Evolutionary conservation across 2,797 vertebrate genomes (phyloP), one percentile per base, ranked within the genome.

Genomic region (Molossus alvarezi): DNA sequence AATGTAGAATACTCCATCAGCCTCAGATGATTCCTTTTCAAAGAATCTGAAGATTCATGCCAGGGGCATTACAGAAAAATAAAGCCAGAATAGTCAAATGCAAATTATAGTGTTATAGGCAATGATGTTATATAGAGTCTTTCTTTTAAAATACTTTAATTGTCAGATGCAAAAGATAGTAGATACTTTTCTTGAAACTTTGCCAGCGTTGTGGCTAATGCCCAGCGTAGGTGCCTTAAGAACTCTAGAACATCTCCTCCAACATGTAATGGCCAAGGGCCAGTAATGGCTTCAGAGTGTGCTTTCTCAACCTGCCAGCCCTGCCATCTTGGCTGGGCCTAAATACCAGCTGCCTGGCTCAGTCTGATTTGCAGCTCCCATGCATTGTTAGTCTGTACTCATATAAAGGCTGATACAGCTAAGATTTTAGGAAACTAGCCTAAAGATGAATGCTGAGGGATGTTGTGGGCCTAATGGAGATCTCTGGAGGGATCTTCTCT

Each of bases 1-100:
- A 29, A 67, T 29, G n/a, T 76, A 62, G 71, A 94, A 67, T 0
- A 60, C 23, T 65, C 69, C 88, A 84, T 48, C 0, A 13, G 37
- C 53, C 77, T 1, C 33, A 48, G 93, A 92, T n/a, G 81, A 94
- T 80, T 93, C 67, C 64, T 88, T 65, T 65, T 23, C 69, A 80
- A 88, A 86, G 97, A 94, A 82, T 77, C 53, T 55, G 13, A 62
- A 85, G 84, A 83, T 93, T 95, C 60, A 23, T 13, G 45, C 91
- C 96, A 93, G 53, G 72, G 15, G 37, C 10, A 71, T 75, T 93
- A 27, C 29, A 84, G 60, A 71, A 90, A 84, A 71, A 91, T 45
- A 25, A 79, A 90, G 72, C 37, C n/a, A 15, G 29, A 45, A 7
- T 18, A 90, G 72, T 55, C 84, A 85, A 90, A 48, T 21, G 75